Evolutionary conservation across 2,113 vertebrate species (phyloP).

Genomic region (Pteruthius melanotis): DNA sequence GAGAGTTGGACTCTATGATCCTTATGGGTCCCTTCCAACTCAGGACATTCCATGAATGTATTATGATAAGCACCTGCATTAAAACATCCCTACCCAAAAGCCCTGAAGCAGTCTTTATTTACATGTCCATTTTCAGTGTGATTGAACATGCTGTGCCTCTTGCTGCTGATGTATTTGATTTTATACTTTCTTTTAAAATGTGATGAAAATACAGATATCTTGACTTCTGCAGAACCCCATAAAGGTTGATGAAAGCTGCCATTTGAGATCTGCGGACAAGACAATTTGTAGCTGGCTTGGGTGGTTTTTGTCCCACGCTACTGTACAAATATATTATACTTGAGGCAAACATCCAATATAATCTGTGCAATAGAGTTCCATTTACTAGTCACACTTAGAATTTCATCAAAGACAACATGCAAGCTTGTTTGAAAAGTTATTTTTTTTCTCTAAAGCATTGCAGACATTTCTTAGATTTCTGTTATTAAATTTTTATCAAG

Average conservation of each 20-base stretch:
- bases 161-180: neutral
- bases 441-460: neutral
- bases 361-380: neutral
- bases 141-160: neutral
- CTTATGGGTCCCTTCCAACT: neutral
- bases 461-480: neutral
- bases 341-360: neutral
- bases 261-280: neutral
- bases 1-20: neutral
- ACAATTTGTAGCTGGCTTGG: neutral
- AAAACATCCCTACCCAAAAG: neutral
- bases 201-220: neutral
- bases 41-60: neutral
- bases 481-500: neutral
- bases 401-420: neutral
- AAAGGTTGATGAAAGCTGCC: neutral
- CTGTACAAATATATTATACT: neutral
- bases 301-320: accelerated
- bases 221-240: neutral
- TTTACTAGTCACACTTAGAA: neutral
- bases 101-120: neutral
- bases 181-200: neutral
- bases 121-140: neutral
- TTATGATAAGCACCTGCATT: neutral
- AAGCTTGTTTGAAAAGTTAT: neutral